Evolutionary conservation across 1,140 invertebrate genomes (phyloP), one percentile per base, ranked within the genome.

Genomic region (Drosophila takahashii): DNA sequence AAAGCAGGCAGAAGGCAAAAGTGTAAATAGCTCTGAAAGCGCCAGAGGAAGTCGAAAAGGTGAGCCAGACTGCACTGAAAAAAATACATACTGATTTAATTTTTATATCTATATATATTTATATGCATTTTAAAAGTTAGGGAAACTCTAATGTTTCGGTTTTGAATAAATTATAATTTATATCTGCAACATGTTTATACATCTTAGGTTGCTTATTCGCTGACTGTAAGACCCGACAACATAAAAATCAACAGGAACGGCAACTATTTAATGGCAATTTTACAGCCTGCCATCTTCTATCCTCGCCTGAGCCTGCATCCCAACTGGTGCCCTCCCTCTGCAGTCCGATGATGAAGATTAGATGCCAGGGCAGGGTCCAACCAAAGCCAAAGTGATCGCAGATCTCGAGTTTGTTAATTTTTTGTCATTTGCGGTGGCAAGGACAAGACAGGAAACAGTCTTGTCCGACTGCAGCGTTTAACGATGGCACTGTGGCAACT

Each of bases 201-300:
- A 29, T 29, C 6, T 41, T 42, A 29, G 0, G 8, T 27, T 15
- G 4, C 13, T 26, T 1, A 1, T 50, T 59, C 3, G 10, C 34
- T 34, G 8, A 65, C 45, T 65, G 64, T 44, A 37, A 34, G 8
- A n/a, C 7, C 13, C 1, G 18, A 51, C 15, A 29, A 58, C 83
- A 89, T 89, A 83, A 87, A 76, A 87, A 87, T 87, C 83, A 87
- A 57, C 50, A 70, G 65, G 66, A 70, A 54, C 50, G 67, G 83
- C 84, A 89, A 87, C 83, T 89, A 87, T 87, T 87, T 89, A 89
- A 87, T 87, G 65, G 79, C 83, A 78, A 83, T 87, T 87, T 87
- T 87, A 87, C 79, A 79, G 72, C 84, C 50, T 76, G 61, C 60
- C 61, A 77, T 59, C 53, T 65, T 62, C 36, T 26, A 18, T 56